Evolutionary conservation across 2,113 vertebrate genomes (phyloP).

Genomic region (Xenopus laevis): DNA sequence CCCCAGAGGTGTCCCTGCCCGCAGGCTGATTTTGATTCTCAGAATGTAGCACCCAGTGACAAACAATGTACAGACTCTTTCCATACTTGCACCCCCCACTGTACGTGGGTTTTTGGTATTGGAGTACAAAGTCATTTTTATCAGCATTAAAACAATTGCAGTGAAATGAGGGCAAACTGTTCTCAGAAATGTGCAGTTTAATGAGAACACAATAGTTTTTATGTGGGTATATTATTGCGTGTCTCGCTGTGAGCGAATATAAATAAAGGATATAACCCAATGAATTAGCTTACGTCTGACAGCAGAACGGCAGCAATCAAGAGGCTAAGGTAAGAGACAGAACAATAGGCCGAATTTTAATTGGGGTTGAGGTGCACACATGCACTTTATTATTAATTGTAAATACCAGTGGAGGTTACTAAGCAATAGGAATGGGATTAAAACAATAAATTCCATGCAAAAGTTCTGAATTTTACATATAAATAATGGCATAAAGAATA

Average conservation of each 20-base stretch:
- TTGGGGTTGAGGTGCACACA: constrained; percentile 35
- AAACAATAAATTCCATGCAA: constrained; percentile 29
- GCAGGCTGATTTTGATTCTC: no score
- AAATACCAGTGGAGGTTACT: constrained; percentile 29
- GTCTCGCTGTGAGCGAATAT: not conserved
- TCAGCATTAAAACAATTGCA: no score
- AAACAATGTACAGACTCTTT: no score
- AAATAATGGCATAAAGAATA: no score
- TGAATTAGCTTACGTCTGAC: not conserved
- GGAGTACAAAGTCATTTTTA: no score
- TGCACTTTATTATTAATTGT: constrained; percentile 41
- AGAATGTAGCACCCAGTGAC: no score
- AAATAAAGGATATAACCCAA: not conserved
- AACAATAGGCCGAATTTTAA: constrained; percentile 28
- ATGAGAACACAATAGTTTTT: no score
- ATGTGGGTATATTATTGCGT: not conserved
- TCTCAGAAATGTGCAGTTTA: no score
- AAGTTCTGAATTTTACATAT: constrained; percentile 8
- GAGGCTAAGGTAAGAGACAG: not conserved
- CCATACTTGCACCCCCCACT: no score
- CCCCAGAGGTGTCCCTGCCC: no score
- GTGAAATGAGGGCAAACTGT: no score
- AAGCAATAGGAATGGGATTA: constrained; percentile 34
- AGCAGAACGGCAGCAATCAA: not conserved
- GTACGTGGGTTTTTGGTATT: no score